phyloP scores from a whole-genome alignment of 1,140 invertebrate genomes.

The Heliothis virescens region DNA sequence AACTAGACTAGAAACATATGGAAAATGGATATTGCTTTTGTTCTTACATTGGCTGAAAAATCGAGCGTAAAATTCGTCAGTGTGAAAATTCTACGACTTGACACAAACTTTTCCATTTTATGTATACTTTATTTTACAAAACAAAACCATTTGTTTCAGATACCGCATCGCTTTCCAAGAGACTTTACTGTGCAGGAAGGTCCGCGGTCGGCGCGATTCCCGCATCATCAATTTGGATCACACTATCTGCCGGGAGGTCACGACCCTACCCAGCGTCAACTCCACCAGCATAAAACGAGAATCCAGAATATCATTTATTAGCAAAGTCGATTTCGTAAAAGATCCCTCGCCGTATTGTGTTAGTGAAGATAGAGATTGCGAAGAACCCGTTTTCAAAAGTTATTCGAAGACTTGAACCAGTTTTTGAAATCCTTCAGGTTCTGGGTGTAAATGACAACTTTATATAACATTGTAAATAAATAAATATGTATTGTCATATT shows the following conservation, averaged over 20 bases:
- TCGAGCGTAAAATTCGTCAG: no score
- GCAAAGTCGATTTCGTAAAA: slow-evolving; percentile 72
- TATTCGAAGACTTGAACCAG: slow-evolving; percentile 41
- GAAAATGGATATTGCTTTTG: no score
- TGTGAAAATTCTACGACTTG: no score
- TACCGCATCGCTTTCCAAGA: slow-evolving; percentile 73
- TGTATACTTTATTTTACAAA: neutral
- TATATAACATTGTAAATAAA: neutral
- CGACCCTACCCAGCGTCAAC: slow-evolving; percentile 60
- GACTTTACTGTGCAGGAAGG: slow-evolving; percentile 64
- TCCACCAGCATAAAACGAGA: slow-evolving; percentile 60
- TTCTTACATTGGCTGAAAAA: no score
- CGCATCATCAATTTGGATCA: slow-evolving; percentile 58
- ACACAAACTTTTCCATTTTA: neutral
- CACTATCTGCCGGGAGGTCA: slow-evolving; percentile 65
- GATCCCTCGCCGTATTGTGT: slow-evolving; percentile 70
- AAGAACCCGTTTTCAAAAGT: slow-evolving; percentile 33
- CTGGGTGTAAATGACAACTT: neutral
- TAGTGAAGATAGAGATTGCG: slow-evolving; percentile 42
- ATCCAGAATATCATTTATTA: slow-evolving; percentile 62
- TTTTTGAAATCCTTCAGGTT: neutral
- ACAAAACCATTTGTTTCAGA: slow-evolving; percentile 53
- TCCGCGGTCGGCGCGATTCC: slow-evolving; percentile 52
- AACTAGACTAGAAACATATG: no score
- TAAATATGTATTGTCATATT: no score